Base-by-base conservation (phyloP, 2,888 invertebrate species). In the Morpho helenor region DNA sequence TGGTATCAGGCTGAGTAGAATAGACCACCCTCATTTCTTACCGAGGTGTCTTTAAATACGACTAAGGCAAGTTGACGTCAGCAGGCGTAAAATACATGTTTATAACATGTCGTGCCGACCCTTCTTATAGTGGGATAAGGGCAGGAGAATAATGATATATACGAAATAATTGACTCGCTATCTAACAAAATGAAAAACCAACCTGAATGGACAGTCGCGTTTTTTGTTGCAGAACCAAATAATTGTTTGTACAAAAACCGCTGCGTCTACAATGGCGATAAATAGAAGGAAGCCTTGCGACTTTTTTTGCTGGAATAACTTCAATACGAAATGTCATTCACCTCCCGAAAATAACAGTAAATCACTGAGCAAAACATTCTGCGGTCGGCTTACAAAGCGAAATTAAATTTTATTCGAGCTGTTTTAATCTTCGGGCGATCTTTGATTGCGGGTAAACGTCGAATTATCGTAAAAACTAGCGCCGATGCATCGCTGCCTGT, bases 401-500 rank as follows among this genome's bases (percentile, higher is more conserved):
- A 45, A 45, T 52, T 16, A 39, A 52, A 52, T 39, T 52, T 8
- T 16, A 56, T 40, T 23, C 23, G 10, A 23, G 41, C 8, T 23
- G 41, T 43, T 47, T 43, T 56, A 55, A 53, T 57, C 55, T 39
- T 43, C 49, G 47, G 57, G 48, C 52, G 60, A 56, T 42, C 44
- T 44, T 50, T 47, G 64, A 60, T 60, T 59, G 59, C 51, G 31
- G 50, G 42, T 47, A 22, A 22, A 44, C 54, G 39, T n/a, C n/a
- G 43, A 23, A 9, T 43, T 23, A 31, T 45, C 9, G 52, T 52
- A 52, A 62, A 64, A 60, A 60, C 56, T 59, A 50, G 52, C 54
- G 63, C 62, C 61, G 62, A 66, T 66, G 62, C 59, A 56, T 50
- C 22, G 51, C 58, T 53, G 59, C 58, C 49, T 51, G 57, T 56